Conservation (phyloP, 1,140 invertebrate genomes). For the Aphidius gifuensis region DNA sequence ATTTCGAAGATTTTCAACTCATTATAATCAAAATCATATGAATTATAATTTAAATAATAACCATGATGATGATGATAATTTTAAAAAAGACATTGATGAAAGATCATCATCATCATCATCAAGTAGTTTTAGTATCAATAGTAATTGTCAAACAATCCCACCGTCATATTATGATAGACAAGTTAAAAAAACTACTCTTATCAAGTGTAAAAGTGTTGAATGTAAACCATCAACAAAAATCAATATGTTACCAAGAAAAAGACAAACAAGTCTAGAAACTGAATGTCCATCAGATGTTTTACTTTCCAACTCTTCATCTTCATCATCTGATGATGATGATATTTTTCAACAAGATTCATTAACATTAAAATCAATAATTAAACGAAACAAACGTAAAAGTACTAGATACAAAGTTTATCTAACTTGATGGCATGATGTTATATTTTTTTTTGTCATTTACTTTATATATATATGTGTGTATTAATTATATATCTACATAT, state of each 20-base stretch:
- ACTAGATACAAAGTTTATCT: constrained; percentile 43
- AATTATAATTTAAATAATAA: no score
- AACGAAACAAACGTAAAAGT: constrained; percentile 35
- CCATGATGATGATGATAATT: no score
- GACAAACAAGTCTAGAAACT: constrained; percentile 34
- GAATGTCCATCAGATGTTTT: constrained; percentile 23
- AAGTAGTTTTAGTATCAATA: no score
- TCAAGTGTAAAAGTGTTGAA: constrained; percentile 29
- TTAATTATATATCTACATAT: no score
- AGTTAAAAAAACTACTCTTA: constrained; percentile 28
- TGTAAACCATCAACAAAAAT: constrained; percentile 20
- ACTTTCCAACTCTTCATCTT: constrained; percentile 18
- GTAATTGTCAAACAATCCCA: no score
- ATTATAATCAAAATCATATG: no score
- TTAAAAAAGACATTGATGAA: no score
- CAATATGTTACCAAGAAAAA: constrained; percentile 27
- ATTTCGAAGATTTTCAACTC: no score
- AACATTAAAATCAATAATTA: constrained; percentile 23
- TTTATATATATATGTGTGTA: no score
- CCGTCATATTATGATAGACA: constrained; percentile 20
- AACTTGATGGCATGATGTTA: constrained; percentile 23
- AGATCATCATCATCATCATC: no score
- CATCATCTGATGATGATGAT: constrained; percentile 26
- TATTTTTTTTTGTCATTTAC: no score
- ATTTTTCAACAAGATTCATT: constrained; percentile 24